Evolutionary conservation across 2,113 vertebrate genomes (phyloP).

Genomic region (Tetrao urogallus): DNA sequence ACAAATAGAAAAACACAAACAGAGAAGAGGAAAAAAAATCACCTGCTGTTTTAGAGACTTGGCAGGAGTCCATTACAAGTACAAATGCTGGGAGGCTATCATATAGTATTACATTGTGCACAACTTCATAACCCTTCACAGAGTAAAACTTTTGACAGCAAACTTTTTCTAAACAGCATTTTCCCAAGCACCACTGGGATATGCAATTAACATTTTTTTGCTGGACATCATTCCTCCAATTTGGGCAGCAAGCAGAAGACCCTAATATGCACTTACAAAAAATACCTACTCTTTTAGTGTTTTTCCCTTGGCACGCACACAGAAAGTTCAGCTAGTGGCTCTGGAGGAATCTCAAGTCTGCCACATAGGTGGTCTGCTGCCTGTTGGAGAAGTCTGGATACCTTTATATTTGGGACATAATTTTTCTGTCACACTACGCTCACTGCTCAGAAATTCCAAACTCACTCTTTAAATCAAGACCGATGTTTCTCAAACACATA

Average conservation of each 20-base stretch:
- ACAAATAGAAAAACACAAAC: constrained; percentile 3
- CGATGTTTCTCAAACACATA: background rate
- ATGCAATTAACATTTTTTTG: constrained; percentile 16
- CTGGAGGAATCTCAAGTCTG: constrained; percentile 29
- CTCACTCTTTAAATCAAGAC: constrained; percentile 54
- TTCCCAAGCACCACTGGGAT: background rate
- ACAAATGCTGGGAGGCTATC: background rate
- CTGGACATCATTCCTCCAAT: background rate
- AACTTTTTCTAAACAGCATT: background rate
- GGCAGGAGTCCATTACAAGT: background rate
- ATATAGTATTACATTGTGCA: background rate
- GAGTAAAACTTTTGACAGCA: background rate
- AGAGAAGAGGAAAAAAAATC: background rate
- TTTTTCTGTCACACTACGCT: constrained; percentile 29
- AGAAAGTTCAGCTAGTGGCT: constrained; percentile 34
- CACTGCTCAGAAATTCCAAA: background rate
- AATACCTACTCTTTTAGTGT: constrained; percentile 15
- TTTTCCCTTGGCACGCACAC: constrained; percentile 36
- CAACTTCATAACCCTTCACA: background rate
- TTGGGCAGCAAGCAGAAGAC: background rate
- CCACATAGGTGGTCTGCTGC: constrained; percentile 66
- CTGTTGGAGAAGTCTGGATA: constrained; percentile 38
- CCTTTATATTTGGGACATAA: constrained; percentile 46
- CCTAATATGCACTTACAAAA: constrained; percentile 7
- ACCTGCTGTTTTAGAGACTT: background rate